Evolutionary conservation across 2,888 invertebrate genomes (phyloP).

Genomic region (Dorcus hopei): DNA sequence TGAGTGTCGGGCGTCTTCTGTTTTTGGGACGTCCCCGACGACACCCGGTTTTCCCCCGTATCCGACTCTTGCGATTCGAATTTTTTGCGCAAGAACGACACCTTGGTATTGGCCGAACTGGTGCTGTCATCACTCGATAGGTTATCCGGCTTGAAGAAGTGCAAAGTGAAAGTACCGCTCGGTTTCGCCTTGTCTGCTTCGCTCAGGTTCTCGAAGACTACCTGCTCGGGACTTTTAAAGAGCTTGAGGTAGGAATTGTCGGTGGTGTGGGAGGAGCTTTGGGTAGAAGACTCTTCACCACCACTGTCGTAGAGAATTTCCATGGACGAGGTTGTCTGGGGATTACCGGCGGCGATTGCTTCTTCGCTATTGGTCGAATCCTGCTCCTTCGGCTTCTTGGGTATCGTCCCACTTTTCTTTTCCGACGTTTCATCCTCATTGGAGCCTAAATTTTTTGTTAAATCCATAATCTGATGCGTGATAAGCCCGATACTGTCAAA

Average conservation of each 20-base stretch:
- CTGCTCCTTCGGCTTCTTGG: not conserved
- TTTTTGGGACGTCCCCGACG: no score
- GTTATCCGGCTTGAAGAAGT: conserved; percentile 13
- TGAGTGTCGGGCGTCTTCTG: not conserved
- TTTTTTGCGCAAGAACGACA: conserved; percentile 14
- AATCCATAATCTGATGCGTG: conserved; percentile 3
- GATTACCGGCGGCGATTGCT: not conserved
- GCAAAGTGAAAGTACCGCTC: conserved; percentile 3
- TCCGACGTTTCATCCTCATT: not conserved
- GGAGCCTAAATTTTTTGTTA: conserved; percentile 4
- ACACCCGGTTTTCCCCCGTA: no score
- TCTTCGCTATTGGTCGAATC: not conserved
- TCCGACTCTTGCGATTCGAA: conserved; percentile 1
- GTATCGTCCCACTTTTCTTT: conserved; percentile 3
- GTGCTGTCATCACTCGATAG: conserved; percentile 11
- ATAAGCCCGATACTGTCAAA: not conserved
- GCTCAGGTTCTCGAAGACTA: conserved; percentile 12
- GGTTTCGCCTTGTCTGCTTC: conserved; percentile 2
- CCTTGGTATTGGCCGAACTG: conserved; percentile 7
- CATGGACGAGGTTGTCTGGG: conserved; percentile 14
- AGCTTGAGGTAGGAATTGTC: conserved; percentile 15
- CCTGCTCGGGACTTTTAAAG: conserved; percentile 15
- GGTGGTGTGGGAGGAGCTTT: conserved; percentile 3
- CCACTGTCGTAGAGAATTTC: conserved; percentile 19
- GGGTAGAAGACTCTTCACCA: conserved; percentile 5